These are phyloP conservation scores for Phocoena phocoena DNA, from an alignment of 2,113 vertebrate genomes.

Conservation along the genomic window DNA sequence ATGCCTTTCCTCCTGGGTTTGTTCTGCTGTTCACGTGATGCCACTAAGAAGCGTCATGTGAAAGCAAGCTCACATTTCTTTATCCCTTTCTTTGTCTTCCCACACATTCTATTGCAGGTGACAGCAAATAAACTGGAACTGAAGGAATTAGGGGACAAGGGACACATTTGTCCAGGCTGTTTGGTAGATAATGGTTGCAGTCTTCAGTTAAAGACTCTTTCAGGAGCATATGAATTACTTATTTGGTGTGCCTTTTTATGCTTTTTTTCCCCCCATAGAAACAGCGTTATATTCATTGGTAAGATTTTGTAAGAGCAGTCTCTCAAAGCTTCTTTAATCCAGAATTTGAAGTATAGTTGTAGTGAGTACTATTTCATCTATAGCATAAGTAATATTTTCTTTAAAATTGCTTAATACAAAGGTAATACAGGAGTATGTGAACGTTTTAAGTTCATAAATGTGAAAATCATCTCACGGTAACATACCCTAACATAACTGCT, in stretches of 20 bases:
- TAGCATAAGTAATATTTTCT: neutral
- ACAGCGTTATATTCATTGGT: neutral
- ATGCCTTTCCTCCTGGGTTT: neutral
- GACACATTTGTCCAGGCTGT: neutral
- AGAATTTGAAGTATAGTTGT: constrained; percentile 28
- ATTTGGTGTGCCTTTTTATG: neutral
- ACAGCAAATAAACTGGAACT: neutral
- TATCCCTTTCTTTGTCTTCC: neutral
- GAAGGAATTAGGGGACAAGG: neutral
- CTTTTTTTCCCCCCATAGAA: neutral
- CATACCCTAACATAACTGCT: neutral
- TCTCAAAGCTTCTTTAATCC: neutral
- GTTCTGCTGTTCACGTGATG: neutral
- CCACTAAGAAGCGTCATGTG: neutral
- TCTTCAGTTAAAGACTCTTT: neutral
- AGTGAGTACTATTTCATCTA: neutral
- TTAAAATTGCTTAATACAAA: constrained; percentile 18
- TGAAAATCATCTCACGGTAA: neutral
- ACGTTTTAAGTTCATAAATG: constrained; percentile 15
- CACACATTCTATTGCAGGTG: neutral
- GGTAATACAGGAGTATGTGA: neutral
- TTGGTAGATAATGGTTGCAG: neutral
- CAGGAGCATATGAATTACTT: neutral
- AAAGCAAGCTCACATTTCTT: neutral
- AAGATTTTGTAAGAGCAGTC: neutral